Conservation (phyloP, 2,113 vertebrate genomes). For the Tonatia bakeri region DNA sequence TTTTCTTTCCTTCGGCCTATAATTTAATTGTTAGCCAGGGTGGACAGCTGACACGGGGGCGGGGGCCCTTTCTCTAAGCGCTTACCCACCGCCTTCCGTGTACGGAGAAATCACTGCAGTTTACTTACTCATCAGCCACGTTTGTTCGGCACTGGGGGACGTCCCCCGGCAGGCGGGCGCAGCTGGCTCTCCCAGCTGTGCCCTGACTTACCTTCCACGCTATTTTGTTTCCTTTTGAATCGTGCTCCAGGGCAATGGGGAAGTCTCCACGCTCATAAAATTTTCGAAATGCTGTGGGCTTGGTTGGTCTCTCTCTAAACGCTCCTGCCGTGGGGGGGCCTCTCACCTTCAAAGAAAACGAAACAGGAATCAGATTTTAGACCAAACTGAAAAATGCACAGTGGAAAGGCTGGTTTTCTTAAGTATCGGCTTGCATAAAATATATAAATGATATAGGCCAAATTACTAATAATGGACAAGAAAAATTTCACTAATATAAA, state of each 20-base stretch:
- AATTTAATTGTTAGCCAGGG: conserved; percentile 85
- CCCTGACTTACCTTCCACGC: conserved; percentile 94
- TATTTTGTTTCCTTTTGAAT: conserved; percentile 89
- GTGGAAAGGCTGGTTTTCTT: neutral
- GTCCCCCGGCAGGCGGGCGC: conserved; percentile 61
- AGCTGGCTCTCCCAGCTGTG: conserved; percentile 71
- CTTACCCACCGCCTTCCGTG: conserved; percentile 68
- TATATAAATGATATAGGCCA: neutral
- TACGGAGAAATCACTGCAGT: conserved; percentile 72
- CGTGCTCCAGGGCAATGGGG: conserved; percentile 90
- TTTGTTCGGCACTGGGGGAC: conserved; percentile 75
- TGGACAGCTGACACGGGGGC: conserved; percentile 76
- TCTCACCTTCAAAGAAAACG: conserved; percentile 82
- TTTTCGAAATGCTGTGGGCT: conserved; percentile 91
- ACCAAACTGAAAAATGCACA: neutral
- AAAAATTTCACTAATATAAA: neutral
- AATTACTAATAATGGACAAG: neutral
- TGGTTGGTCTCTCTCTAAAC: conserved; percentile 87
- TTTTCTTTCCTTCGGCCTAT: conserved; percentile 79
- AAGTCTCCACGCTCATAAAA: conserved; percentile 94
- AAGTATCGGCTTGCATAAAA: neutral
- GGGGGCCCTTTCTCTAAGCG: conserved; percentile 63
- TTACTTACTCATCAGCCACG: conserved; percentile 78
- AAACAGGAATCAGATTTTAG: neutral
- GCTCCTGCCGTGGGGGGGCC: conserved; percentile 91